phyloP scores from a whole-genome alignment of 2,113 vertebrate genomes.

The Anhinga rufa region DNA sequence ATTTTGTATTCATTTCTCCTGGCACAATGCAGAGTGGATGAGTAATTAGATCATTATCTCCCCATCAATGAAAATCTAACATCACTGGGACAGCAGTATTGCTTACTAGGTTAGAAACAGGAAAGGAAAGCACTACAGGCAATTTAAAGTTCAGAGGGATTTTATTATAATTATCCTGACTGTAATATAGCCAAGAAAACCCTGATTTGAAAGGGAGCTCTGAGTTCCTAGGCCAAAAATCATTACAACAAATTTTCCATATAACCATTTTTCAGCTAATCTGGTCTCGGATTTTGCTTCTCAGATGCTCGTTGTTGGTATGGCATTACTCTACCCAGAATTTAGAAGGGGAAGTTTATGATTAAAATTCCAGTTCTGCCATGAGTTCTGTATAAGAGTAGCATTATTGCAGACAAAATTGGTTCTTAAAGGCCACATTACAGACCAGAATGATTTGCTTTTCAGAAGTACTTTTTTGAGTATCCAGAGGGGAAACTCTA shows the following conservation, averaged over 20 bases:
- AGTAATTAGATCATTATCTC: neutral
- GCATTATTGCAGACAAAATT: neutral
- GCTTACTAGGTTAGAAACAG: neutral
- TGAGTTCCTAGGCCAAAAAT: neutral
- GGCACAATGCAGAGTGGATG: neutral
- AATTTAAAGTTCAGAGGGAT: neutral
- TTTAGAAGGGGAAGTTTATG: neutral
- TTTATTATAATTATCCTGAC: neutral
- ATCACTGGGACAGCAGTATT: neutral
- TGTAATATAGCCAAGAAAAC: neutral
- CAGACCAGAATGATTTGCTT: neutral
- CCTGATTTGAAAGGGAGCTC: neutral
- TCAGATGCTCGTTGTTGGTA: neutral
- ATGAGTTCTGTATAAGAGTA: neutral
- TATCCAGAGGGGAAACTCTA: neutral
- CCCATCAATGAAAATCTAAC: neutral
- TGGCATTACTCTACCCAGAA: neutral
- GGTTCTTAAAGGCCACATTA: neutral
- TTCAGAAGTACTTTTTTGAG: neutral
- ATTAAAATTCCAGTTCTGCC: neutral
- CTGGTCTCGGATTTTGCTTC: neutral
- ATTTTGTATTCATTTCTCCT: neutral
- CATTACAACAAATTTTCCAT: neutral
- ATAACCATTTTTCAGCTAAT: neutral
- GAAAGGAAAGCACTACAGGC: neutral